Conservation (phyloP, 1,140 invertebrate genomes). For the Hirudo medicinalis region DNA sequence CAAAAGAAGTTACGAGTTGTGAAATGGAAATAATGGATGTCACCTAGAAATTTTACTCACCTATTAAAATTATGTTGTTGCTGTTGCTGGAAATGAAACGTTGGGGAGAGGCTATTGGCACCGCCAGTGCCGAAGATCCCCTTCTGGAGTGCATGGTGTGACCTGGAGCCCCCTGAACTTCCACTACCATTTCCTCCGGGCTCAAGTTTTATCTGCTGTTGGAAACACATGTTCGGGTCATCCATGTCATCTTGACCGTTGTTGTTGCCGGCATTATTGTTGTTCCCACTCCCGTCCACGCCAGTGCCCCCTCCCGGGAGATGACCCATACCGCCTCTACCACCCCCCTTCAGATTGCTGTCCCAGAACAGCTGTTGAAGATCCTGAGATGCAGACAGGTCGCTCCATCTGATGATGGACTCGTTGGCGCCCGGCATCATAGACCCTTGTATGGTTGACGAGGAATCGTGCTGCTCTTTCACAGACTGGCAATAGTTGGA, state of each 20-base stretch:
- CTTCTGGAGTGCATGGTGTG: too few species aligned
- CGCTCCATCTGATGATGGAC: constrained; percentile 3
- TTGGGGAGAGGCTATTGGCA: not conserved
- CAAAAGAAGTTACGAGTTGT: not conserved
- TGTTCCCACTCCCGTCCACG: not conserved
- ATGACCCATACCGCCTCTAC: too few species aligned
- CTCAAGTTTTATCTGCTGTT: constrained; percentile 9
- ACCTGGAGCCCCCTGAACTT: not conserved
- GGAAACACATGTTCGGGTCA: not conserved
- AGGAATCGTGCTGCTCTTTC: too few species aligned
- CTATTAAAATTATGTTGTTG: constrained; percentile 1
- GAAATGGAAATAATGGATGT: not conserved
- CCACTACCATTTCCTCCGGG: not conserved
- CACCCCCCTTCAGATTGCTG: too few species aligned
- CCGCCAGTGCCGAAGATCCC: not conserved
- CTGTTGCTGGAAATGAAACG: not conserved
- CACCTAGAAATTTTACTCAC: not conserved
- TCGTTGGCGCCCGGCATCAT: not conserved
- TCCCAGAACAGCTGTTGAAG: constrained; percentile 5
- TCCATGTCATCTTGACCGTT: not conserved
- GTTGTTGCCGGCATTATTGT: constrained; percentile 1
- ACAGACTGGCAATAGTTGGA: too few species aligned
- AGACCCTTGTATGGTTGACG: too few species aligned
- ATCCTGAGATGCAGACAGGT: not conserved
- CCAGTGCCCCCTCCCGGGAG: not conserved